Evolutionary conservation across 2,113 vertebrate species (phyloP), one percentile per base, ranked within the genome.

Genomic region (Nothocercus julius): DNA sequence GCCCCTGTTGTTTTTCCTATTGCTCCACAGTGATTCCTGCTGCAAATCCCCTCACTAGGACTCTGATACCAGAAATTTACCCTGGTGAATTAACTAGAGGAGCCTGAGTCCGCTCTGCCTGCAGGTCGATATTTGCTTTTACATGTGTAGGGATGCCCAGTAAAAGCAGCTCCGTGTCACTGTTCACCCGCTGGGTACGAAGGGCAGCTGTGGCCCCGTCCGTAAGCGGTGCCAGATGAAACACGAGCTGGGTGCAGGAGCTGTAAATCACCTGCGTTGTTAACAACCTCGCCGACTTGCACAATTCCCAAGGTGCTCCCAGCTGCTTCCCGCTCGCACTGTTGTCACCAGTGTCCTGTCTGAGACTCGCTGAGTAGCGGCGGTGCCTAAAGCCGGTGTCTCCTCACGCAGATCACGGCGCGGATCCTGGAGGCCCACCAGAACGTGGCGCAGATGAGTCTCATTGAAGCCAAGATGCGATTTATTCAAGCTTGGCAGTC

Each of bases 401-500:
- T 95, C 38, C 30, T 96, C 56, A 68, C 69, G 78, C 96, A 99
- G 99, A 99, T 99, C 97, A 99, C 99, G 3, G 98, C 99, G 6
- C 98, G 99, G 92, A 99, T 99, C 92, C 98, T 99, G 87, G 99
- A 99, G 93, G 99, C 99, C 94, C 99, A 99, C 96, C 99, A 99
- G 97, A 99, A 99, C 32, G 99, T 99, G 49, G 99, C 99, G 51
- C 99, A 99, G 97, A 99, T 99, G 99, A 99, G 99, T 95, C 98
- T 99, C 36, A 99, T 99, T 53, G 99, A 99, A 97, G 99, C 99
- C 82, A 99, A 99, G 98, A 99, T 99, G 99, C 97, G 99, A 51
- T 99, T 99, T 75, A 99, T 99, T 51, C 99, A 99, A 94, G 99
- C 99, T 2, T 99, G 99, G 99, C 99, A 99, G 97, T 99, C 99